Conservation (phyloP, 2,888 invertebrate genomes). For the Morpho deidamia region DNA sequence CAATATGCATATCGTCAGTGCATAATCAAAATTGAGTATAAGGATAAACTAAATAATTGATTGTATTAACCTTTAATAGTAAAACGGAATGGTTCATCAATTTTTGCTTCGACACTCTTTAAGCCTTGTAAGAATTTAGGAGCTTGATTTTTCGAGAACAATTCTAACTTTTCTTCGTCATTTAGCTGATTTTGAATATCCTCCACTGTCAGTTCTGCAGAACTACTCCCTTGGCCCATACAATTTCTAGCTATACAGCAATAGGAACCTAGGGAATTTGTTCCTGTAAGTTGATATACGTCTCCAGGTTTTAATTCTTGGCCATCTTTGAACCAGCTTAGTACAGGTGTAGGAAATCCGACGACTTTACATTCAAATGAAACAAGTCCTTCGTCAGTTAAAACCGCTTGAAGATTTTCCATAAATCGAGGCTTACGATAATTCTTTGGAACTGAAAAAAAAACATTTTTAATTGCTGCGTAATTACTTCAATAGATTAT, state of each 20-base stretch:
- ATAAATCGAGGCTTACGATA: slow-evolving; percentile 93
- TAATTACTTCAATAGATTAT: too few relatives aligned
- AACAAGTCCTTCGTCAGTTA: slow-evolving; percentile 94
- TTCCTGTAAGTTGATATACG: slow-evolving; percentile 93
- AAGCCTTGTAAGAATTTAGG: slow-evolving; percentile 90
- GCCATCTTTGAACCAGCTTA: slow-evolving; percentile 95
- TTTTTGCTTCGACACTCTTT: slow-evolving; percentile 89
- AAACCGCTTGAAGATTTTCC: slow-evolving; percentile 91
- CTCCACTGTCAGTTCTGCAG: slow-evolving; percentile 92
- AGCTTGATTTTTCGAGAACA: slow-evolving; percentile 87
- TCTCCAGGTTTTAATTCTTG: slow-evolving; percentile 95
- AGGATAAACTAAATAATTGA: background rate
- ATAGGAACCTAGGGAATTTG: slow-evolving; percentile 92
- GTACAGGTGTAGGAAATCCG: slow-evolving; percentile 91
- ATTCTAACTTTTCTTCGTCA: slow-evolving; percentile 89
- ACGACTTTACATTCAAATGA: slow-evolving; percentile 96
- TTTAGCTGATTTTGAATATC: slow-evolving; percentile 94
- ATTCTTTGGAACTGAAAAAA: slow-evolving; percentile 89
- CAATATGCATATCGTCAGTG: background rate
- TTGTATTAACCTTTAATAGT: slow-evolving; percentile 83
- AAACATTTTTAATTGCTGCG: background rate
- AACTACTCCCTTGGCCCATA: slow-evolving; percentile 93
- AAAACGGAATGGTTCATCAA: slow-evolving; percentile 89
- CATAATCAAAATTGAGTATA: background rate
- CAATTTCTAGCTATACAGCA: slow-evolving; percentile 93